phyloP scores from a whole-genome alignment of 2,797 vertebrate species.

The Chrosomus eos region DNA sequence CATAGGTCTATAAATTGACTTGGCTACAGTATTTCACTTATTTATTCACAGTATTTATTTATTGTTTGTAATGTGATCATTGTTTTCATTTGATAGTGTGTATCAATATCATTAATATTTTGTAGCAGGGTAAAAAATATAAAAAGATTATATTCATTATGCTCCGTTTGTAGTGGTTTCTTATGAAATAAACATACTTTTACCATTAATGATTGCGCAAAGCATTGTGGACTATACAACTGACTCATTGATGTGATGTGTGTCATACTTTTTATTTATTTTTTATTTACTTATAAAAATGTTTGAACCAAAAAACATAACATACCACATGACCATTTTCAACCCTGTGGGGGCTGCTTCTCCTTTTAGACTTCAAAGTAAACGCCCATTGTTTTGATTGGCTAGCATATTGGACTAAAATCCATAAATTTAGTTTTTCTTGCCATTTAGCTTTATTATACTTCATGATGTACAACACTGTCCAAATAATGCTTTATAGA shows the following conservation, averaged over 20 bases:
- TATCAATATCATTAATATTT: conserved; percentile 78
- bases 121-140: conserved; percentile 66
- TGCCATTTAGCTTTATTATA: background rate
- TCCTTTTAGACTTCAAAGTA: background rate
- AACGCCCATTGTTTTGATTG: background rate
- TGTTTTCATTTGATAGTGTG: conserved; percentile 69
- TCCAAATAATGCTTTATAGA: background rate
- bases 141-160: conserved; percentile 67
- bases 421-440: background rate
- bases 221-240: background rate
- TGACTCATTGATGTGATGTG: background rate
- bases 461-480: background rate
- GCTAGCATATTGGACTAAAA: background rate
- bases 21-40: conserved; percentile 69
- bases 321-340: background rate
- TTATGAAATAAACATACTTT: conserved; percentile 78
- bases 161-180: conserved; percentile 80
- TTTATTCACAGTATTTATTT: conserved; percentile 79
- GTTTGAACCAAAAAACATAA: background rate
- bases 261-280: background rate
- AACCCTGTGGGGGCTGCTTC: background rate
- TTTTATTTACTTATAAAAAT: background rate
- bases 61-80: conserved; percentile 78
- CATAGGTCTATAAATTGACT: conserved; percentile 69
- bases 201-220: conserved; percentile 54